Evolutionary conservation across 2,797 vertebrate species (phyloP).

Genomic region (Chelonia mydas): DNA sequence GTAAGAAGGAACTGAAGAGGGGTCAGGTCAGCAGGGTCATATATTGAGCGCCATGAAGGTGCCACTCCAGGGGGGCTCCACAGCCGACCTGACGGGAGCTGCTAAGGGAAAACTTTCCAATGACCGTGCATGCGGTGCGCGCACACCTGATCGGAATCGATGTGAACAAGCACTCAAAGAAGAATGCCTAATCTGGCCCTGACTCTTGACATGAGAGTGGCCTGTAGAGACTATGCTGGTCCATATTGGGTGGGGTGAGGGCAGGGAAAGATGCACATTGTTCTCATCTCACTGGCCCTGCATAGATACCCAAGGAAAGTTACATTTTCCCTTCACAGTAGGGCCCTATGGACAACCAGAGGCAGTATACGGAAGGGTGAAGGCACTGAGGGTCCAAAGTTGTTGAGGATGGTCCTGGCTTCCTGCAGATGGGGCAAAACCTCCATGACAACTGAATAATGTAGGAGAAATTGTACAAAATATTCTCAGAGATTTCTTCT

Average conservation of each 20-base stretch:
- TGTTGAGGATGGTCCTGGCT: neutral
- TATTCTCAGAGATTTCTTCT: neutral
- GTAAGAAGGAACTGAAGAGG: no score
- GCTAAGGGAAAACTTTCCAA: no score
- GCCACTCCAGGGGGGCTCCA: no score
- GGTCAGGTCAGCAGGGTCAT: no score
- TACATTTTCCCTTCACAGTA: neutral
- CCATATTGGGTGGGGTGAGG: neutral
- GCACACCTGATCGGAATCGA: no score
- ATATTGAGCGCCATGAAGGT: no score
- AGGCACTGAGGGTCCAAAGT: neutral
- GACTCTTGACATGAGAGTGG: neutral
- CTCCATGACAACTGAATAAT: neutral
- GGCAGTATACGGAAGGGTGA: neutral
- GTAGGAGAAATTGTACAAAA: conserved; percentile 26
- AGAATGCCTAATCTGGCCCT: neutral
- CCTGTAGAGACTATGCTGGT: neutral
- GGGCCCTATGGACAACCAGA: neutral
- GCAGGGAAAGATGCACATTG: neutral
- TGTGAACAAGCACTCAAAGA: no score
- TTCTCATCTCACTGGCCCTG: neutral
- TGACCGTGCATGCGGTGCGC: no score
- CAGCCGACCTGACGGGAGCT: no score
- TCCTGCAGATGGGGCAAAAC: conserved; percentile 6
- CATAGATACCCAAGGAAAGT: neutral